Evolutionary conservation across 2,888 invertebrate species (phyloP), one percentile per base, ranked within the genome.

Genomic region (Coelinius sp.): DNA sequence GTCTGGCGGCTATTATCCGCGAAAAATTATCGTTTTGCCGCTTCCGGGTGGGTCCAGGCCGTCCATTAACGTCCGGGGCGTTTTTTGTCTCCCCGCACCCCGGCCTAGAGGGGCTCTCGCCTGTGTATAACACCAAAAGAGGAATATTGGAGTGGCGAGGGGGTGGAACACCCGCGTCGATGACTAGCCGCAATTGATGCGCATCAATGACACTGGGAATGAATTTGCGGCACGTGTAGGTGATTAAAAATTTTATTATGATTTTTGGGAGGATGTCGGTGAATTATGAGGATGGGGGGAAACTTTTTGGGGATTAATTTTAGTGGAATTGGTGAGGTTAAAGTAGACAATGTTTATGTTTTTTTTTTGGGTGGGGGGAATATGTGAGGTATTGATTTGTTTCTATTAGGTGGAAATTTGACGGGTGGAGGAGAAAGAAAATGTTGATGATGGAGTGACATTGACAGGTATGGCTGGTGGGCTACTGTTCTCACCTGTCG

Each of bases 11-110:
- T 78, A 79, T 81, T 80, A 82, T 77, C 74, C 76, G 46, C 68
- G 72, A 79, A 81, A 81, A 80, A 79, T 82, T 72, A 79, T 80
- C 78, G 78, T 75, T 73, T 72, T 70, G 78, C 76, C 74, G 75
- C 76, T 81, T 78, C 76, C 76, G 73, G 73, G 68, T 41, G 31
- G 44, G 56, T 68, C 70, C 41, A 65, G 46, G 44, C 56, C 73
- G 72, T 78, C 76, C 74, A 77, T 76, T 78, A 77, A 75, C 71
- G 71, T 76, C 74, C 71, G 70, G 25, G 53, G 20, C 65, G 64
- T 64, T 70, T 49, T 56, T 10, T 49, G 20, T 68, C 35, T 31
- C 44, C 12, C 22, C 27, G 22, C 22, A 17, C 17, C 20, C 52
- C 65, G 31, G 24, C 17, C 41, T 22, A 24, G 3, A n/a, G 25